Base-by-base conservation (phyloP, 2,888 invertebrate genomes). In the Lumbricus terrestris region DNA sequence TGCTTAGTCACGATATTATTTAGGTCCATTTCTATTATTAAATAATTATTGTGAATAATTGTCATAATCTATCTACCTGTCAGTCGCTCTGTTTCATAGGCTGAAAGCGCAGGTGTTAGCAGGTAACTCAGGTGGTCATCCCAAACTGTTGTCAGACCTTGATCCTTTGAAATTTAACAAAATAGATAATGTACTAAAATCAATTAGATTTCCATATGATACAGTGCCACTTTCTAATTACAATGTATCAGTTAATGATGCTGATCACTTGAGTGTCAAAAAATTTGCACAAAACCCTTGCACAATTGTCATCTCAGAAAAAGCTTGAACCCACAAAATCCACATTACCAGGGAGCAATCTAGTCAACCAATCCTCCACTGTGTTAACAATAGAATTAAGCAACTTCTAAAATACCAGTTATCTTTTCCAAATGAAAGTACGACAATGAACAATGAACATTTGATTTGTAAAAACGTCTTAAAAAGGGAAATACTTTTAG, bases 111-210 rank as follows among this genome's bases (percentile, higher is more conserved):
- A 89, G 94, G 94, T 20, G 94, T 94, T 13, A 95, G 92, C 11
- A 95, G 92, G 92, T 95, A 95, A 91, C 94, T 94, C 33, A 95
- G 92, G 47, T 95, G 94, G 90, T 95, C 94, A 92, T 95, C 95
- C 94, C 95, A 95, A 5, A 91, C 90, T 54, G 95, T 95, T 42
- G 93, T 94, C 89, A 95, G 92, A 42, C 94, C 95, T 83, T 94
- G 92, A 91, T 94, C 94, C 94, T 95, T 91, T 16, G 18, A 88
- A n/a, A 91, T 69, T 69, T 29, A 35, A 38, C 33, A 90, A 35
- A 89, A 40, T 42, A 40, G 11, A 89, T 40, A 42, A 29, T 42
- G 40, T 38, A 42, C 33, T n/a, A 34, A 42, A 35, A 34, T 42
- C 23, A 8, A 89, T 6, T 29, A n/a, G 47, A n/a, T 42, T 40